Evolutionary conservation across 92 coral and sea anemone species (phyloP).

Genomic region (Phenganax subtilis): DNA sequence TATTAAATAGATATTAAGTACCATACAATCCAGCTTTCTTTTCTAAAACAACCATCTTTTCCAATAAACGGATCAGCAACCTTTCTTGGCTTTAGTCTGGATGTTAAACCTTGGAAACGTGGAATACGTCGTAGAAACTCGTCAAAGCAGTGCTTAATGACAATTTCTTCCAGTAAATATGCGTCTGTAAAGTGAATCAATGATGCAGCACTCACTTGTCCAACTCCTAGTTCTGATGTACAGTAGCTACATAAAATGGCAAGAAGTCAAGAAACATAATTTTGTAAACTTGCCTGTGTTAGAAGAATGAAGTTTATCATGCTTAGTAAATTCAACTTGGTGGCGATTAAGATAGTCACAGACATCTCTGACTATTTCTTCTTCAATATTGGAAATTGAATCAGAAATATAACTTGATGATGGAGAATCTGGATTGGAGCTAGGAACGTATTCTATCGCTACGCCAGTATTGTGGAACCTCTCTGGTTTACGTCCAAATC

Average conservation of each 20-base stretch:
- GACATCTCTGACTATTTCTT: slow-evolving; percentile 67
- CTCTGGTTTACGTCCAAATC: slow-evolving; percentile 35
- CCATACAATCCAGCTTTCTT: slow-evolving; percentile 17
- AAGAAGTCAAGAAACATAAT: slow-evolving; percentile 5
- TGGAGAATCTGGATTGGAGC: slow-evolving; percentile 94
- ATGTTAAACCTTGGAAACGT: slow-evolving; percentile 25
- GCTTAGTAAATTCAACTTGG: slow-evolving; percentile 19
- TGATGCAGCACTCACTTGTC: too few species aligned
- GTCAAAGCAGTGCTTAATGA: slow-evolving; percentile 22
- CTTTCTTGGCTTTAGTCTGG: slow-evolving; percentile 30
- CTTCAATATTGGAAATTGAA: slow-evolving; percentile 74
- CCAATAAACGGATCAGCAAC: slow-evolving; percentile 36
- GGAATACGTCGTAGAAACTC: slow-evolving; percentile 30
- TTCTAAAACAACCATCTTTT: slow-evolving; percentile 18
- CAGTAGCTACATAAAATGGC: neutral
- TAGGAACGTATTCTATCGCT: slow-evolving; percentile 64
- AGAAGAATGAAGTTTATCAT: slow-evolving; percentile 18
- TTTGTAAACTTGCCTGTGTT: neutral
- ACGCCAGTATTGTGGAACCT: slow-evolving; percentile 29
- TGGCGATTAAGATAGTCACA: slow-evolving; percentile 54
- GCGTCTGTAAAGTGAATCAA: neutral
- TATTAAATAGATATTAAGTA: neutral
- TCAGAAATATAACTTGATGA: slow-evolving; percentile 52
- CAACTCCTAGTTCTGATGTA: neutral
- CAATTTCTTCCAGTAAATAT: slow-evolving; percentile 29